phyloP scores from a whole-genome alignment of 2,888 invertebrate species.

The Plagiodera versicolora region DNA sequence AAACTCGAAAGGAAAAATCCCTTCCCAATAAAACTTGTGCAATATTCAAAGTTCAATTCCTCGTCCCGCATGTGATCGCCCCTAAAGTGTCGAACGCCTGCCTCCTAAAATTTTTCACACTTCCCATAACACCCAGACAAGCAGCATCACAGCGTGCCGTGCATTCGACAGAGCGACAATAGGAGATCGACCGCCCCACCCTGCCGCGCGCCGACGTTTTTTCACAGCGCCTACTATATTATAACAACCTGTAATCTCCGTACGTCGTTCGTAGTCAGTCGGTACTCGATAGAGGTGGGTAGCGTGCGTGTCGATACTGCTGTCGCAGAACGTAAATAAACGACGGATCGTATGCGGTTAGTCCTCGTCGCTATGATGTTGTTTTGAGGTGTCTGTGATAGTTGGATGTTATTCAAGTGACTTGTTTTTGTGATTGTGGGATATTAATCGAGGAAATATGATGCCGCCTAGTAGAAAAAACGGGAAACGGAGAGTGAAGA shows the following conservation, averaged over 20 bases:
- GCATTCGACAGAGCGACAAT: slow-evolving; percentile 37
- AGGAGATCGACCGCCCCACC: slow-evolving; percentile 39
- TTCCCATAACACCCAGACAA: slow-evolving; percentile 24
- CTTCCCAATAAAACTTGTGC: too few relatives aligned
- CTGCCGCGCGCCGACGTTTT: slow-evolving; percentile 46
- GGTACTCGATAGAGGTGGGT: not conserved
- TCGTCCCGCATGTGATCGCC: not conserved
- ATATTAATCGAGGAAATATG: slow-evolving; percentile 20
- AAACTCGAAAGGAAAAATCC: too few relatives aligned
- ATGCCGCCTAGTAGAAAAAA: slow-evolving; percentile 43
- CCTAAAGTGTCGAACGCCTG: not conserved
- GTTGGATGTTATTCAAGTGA: slow-evolving; percentile 19
- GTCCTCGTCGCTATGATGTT: slow-evolving; percentile 21
- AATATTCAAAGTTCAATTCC: not conserved
- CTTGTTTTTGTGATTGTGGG: slow-evolving; percentile 8
- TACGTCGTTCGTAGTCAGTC: slow-evolving; percentile 40
- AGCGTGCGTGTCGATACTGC: not conserved
- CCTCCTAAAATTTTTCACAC: slow-evolving; percentile 27
- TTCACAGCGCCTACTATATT: slow-evolving; percentile 50
- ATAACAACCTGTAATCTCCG: slow-evolving; percentile 54
- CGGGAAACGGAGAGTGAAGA: slow-evolving; percentile 45
- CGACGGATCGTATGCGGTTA: too few relatives aligned
- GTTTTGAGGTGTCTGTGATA: slow-evolving; percentile 13
- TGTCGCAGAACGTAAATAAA: slow-evolving; percentile 20
- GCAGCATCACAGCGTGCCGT: slow-evolving; percentile 32